Conservation (phyloP, 2,113 vertebrate species). For the Myiopsitta monachus region DNA sequence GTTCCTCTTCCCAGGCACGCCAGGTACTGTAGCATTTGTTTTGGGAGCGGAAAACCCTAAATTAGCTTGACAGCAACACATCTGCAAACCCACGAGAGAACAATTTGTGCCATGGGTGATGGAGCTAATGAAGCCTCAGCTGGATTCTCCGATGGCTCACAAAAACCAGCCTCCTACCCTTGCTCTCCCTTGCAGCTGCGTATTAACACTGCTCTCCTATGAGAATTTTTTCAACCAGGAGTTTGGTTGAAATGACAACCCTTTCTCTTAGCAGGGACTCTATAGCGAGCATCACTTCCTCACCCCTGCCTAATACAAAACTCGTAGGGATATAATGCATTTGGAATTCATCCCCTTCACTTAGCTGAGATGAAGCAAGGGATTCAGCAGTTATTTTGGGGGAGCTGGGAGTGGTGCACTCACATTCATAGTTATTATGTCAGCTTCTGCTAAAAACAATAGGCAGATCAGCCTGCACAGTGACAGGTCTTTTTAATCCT, state of each 20-base stretch:
- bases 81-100: background rate
- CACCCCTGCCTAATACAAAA: background rate
- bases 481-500: background rate
- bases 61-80: background rate
- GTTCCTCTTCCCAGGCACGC: background rate
- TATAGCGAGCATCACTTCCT: background rate
- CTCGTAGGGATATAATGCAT: fast-evolving
- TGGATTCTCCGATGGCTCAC: background rate
- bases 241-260: background rate
- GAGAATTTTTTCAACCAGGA: background rate
- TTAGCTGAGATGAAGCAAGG: background rate
- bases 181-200: background rate
- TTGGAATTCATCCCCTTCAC: background rate
- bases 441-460: background rate
- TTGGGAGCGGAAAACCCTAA: background rate
- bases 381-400: conserved; percentile 20
- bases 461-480: background rate
- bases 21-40: background rate
- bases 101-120: background rate
- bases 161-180: background rate
- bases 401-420: background rate
- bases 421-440: background rate
- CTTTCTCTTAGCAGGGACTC: background rate
- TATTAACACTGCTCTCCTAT: background rate
- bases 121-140: background rate